phyloP scores from a whole-genome alignment of 1,140 invertebrate genomes.

The Drosophila carrolli region DNA sequence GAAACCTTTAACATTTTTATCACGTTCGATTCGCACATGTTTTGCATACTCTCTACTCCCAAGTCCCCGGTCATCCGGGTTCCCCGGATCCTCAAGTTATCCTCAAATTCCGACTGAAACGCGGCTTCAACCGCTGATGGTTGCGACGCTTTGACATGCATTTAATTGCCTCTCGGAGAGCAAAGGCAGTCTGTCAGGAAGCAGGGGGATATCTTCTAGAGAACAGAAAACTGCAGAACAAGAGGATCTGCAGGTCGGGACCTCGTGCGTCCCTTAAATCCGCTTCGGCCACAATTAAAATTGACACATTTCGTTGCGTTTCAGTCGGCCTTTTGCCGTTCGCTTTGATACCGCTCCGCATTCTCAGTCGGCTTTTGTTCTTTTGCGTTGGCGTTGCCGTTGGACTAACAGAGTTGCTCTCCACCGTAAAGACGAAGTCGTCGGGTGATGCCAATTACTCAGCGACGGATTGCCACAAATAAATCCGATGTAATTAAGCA shows the following conservation, averaged over 20 bases:
- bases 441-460: conserved; percentile 53
- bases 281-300: conserved; percentile 82
- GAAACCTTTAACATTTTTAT: conserved; percentile 80
- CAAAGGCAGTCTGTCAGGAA: conserved; percentile 23
- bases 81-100: not conserved
- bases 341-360: conserved; percentile 56
- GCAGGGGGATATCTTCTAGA: conserved; percentile 1
- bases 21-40: conserved; percentile 84
- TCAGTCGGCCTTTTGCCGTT: conserved; percentile 45
- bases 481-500: conserved; percentile 61
- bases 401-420: conserved; percentile 23
- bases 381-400: conserved; percentile 66
- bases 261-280: conserved; percentile 65
- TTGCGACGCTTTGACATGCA: conserved; percentile 83
- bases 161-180: conserved; percentile 76
- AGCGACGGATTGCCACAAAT: conserved; percentile 41
- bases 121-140: conserved; percentile 48
- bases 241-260: conserved; percentile 16
- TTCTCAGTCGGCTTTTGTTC: conserved; percentile 57
- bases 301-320: conserved; percentile 83
- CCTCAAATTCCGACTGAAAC: conserved; percentile 12
- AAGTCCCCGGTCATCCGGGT: not conserved
- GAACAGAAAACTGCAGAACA: not conserved
- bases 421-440: not conserved
- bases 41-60: conserved; percentile 69